Evolutionary conservation across 2,797 vertebrate genomes (phyloP).

Genomic region (Cygnus olor): DNA sequence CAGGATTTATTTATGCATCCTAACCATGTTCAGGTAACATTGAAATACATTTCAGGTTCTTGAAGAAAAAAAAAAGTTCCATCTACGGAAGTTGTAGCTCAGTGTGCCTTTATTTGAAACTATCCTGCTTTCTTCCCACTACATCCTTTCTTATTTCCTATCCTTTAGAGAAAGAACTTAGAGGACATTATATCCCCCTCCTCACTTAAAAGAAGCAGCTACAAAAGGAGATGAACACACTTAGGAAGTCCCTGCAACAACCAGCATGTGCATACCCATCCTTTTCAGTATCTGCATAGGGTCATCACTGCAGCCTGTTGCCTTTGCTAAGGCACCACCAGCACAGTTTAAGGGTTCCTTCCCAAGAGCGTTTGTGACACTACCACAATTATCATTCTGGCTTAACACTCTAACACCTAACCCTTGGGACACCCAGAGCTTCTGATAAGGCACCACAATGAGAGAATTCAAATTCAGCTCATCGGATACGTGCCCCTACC

Average conservation of each 20-base stretch:
- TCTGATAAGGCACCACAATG: background rate
- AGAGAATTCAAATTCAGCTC: conserved; percentile 22
- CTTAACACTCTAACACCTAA: conserved; percentile 31
- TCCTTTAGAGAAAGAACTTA: background rate
- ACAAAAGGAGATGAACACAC: background rate
- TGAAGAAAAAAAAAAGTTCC: background rate
- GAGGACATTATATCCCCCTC: background rate
- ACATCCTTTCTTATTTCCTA: background rate
- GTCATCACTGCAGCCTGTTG: conserved; percentile 7
- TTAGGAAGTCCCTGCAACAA: background rate
- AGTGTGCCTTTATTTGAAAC: background rate
- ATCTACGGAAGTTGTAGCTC: background rate
- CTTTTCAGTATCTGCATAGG: background rate
- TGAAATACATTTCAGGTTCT: background rate
- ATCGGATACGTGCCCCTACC: conserved; percentile 1
- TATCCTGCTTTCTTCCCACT: background rate
- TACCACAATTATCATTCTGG: conserved; percentile 29
- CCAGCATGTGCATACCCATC: background rate
- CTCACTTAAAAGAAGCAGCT: background rate
- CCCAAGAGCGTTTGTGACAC: background rate
- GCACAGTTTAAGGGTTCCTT: conserved; percentile 36
- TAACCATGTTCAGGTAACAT: background rate
- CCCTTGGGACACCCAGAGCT: conserved; percentile 11
- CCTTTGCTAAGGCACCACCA: conserved; percentile 15
- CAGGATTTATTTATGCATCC: background rate